phyloP scores from a whole-genome alignment of 1,140 invertebrate species.

The Zaprionus davidi region DNA sequence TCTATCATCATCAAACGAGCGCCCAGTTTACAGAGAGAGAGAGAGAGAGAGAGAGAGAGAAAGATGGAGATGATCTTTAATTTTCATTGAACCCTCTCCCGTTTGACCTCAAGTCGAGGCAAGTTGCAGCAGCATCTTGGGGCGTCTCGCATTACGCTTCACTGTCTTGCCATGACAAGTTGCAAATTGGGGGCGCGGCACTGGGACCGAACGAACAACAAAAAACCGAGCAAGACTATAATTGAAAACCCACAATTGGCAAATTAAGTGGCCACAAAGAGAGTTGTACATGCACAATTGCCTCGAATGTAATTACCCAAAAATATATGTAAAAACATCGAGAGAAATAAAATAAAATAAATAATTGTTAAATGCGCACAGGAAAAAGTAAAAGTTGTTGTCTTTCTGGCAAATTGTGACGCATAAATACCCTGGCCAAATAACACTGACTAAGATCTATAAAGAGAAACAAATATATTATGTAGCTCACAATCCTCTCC shows the following conservation, averaged over 20 bases:
- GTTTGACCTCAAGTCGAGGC: constrained; percentile 9
- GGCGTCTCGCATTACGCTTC: not conserved
- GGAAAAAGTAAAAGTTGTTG: constrained; percentile 3
- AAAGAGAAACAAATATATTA: not conserved
- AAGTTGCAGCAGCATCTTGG: constrained; percentile 19
- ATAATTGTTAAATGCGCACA: not conserved
- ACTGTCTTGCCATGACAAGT: constrained; percentile 6
- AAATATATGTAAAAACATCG: constrained; percentile 9
- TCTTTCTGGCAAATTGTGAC: not conserved
- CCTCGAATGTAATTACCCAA: constrained; percentile 34
- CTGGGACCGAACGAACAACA: not conserved
- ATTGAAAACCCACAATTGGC: constrained; percentile 51
- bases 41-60: not conserved
- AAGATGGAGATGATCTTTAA: not conserved
- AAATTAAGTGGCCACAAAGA: constrained; percentile 52
- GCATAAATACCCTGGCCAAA: too few species aligned
- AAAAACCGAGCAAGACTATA: constrained; percentile 16
- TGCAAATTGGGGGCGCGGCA: constrained; percentile 31
- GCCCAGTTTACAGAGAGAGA: not conserved
- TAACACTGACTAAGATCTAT: not conserved
- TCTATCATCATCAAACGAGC: constrained; percentile 1
- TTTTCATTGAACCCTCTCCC: constrained; percentile 12
- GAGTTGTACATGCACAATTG: constrained; percentile 36
- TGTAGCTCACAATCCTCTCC: not conserved
- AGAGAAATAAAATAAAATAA: constrained; percentile 10